Conservation (phyloP, 1,140 invertebrate genomes). For the Drosophila willistoni region DNA sequence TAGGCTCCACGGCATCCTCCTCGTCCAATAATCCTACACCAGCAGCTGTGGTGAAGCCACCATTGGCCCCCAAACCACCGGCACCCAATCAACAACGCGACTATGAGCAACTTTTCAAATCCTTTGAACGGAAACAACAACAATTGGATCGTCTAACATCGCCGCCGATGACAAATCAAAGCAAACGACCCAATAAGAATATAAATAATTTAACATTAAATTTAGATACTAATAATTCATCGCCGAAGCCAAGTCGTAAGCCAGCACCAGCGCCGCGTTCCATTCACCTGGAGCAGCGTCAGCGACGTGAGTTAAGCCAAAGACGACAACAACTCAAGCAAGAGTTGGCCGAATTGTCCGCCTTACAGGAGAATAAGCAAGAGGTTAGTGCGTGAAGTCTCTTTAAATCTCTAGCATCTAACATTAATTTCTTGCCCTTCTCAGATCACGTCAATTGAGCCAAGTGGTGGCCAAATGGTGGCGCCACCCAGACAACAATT, state of each 20-base stretch:
- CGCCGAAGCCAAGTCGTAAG: conserved; percentile 65
- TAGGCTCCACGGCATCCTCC: no score
- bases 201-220: conserved; percentile 80
- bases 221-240: conserved; percentile 43
- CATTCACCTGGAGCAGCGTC: conserved; percentile 83
- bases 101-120: conserved; percentile 80
- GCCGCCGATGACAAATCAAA: conserved; percentile 31
- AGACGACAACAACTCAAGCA: conserved; percentile 61
- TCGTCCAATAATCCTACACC: neutral
- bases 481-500: conserved; percentile 46
- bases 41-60: conserved; percentile 49
- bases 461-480: conserved; percentile 1
- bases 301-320: conserved; percentile 85
- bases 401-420: no score
- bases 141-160: conserved; percentile 37
- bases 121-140: conserved; percentile 80
- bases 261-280: conserved; percentile 83
- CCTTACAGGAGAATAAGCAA: conserved; percentile 11
- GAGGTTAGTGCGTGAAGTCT: conserved; percentile 34
- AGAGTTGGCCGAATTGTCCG: conserved; percentile 54
- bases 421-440: no score
- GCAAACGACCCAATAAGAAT: conserved; percentile 72
- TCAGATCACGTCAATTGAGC: conserved; percentile 26
- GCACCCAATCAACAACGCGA: conserved; percentile 66
- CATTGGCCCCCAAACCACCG: conserved; percentile 57